These are phyloP conservation scores for Sycobia sp. DNA, from an alignment of 1,140 invertebrate genomes.

Conservation along the genomic window DNA sequence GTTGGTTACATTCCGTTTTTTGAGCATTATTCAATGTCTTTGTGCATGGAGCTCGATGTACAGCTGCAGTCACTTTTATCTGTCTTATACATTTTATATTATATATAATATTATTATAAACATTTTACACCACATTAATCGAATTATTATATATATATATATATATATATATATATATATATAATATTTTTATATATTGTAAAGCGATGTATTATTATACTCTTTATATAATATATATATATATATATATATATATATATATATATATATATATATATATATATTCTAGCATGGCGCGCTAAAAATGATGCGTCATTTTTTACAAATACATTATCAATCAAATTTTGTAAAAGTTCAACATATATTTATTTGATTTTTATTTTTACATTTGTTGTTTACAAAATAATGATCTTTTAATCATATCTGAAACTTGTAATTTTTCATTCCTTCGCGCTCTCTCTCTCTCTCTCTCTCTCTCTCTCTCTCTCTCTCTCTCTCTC, in stretches of 20 bases:
- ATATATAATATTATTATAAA: slow-evolving; percentile 36
- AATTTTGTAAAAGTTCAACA: background rate
- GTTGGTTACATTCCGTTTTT: slow-evolving; percentile 50
- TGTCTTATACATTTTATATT: slow-evolving; percentile 47
- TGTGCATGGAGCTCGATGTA: slow-evolving; percentile 62
- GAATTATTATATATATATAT: slow-evolving; percentile 28
- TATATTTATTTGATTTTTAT: background rate
- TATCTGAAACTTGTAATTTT: slow-evolving; percentile 10
- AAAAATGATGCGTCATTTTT: slow-evolving; percentile 8
- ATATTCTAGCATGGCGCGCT: background rate
- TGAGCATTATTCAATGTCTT: slow-evolving; percentile 60
- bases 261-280: background rate
- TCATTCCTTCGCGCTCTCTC: background rate
- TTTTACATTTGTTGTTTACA: slow-evolving; percentile 1
- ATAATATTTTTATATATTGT: slow-evolving; percentile 16
- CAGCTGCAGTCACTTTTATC: slow-evolving; percentile 59
- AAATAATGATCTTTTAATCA: background rate
- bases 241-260: background rate
- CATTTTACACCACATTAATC: slow-evolving; percentile 31
- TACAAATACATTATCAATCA: too few species aligned
- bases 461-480: too few species aligned
- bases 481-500: too few species aligned
- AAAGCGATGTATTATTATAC: slow-evolving; percentile 23
- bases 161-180: slow-evolving; percentile 14
- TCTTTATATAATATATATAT: slow-evolving; percentile 16